Evolutionary conservation across 2,113 vertebrate genomes (phyloP).

Genomic region (Caloenas nicobarica): DNA sequence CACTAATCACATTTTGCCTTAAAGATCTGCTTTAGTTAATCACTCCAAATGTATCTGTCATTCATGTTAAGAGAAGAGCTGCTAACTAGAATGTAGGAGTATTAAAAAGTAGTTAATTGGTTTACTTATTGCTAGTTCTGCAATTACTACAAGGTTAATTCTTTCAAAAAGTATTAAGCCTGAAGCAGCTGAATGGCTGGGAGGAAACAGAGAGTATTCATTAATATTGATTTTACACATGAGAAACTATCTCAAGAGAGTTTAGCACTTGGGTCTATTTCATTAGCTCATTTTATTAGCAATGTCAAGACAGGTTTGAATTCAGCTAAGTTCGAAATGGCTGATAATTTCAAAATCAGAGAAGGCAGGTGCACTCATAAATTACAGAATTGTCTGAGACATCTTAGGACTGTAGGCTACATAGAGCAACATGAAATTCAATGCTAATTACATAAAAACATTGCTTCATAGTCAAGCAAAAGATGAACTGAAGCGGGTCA

Average conservation of each 20-base stretch:
- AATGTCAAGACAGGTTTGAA: neutral
- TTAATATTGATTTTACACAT: constrained; percentile 37
- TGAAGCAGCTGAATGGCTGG: neutral
- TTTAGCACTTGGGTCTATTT: neutral
- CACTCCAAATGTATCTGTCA: neutral
- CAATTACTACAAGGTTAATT: constrained; percentile 37
- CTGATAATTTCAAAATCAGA: neutral
- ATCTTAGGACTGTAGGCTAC: neutral
- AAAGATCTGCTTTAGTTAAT: neutral
- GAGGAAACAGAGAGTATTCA: neutral
- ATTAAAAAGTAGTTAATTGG: neutral
- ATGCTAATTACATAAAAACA: neutral
- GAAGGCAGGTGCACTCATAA: neutral
- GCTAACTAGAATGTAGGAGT: neutral
- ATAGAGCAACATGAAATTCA: neutral
- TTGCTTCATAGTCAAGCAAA: neutral
- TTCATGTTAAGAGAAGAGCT: neutral
- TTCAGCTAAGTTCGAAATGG: neutral
- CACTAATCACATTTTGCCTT: neutral
- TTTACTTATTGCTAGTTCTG: constrained; percentile 5
- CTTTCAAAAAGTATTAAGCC: constrained; percentile 9
- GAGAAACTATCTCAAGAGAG: neutral
- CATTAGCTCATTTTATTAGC: constrained; percentile 34
- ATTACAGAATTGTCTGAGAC: neutral
- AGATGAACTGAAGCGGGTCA: neutral